Base-by-base conservation (phyloP, 2,888 invertebrate genomes). In the Subacronicta megacephala region DNA sequence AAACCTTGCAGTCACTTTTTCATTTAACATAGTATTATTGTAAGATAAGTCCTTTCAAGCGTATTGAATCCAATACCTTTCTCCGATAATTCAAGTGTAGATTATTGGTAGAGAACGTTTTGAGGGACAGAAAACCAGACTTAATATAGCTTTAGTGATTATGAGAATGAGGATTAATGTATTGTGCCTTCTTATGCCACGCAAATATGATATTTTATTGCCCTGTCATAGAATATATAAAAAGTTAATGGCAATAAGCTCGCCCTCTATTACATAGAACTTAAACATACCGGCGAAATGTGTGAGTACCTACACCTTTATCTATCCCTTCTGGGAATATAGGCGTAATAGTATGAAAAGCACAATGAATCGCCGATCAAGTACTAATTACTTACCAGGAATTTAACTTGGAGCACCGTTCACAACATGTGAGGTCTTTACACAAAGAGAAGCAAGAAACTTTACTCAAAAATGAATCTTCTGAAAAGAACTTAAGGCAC, bases 81-180 rank as follows among this genome's bases (percentile, higher is more conserved):
- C 29, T 56, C 20, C 4, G 9, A 7, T 50, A 49, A 64, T 26
- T 16, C 37, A 44, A 41, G 45, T 64, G 26, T 33, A 31, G 37
- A 56, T 62, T 23, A 65, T 45, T 64, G 36, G 43, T 6, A 12
- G 3, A 23, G 23, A 12, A 26, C 17, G 49, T 62, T 57, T 45
- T 17, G 37, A 64, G 16, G 31, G 51, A 15, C 13, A 31, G 35
- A 49, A 43, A 35, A 18, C 29, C 9, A n/a, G 13, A 13, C 23
- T 31, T 62, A 55, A 55, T 13, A 17, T 13, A 15, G 35, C 15
- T 31, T 54, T 54, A 44, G 49, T 33, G 9, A 16, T 37, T 33
- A 42, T 23, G 23, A 15, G 16, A 6, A 7, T 26, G 10, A 16
- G 13, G 26, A 42, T 26, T 23, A 29, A 26, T 6, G 9, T 12